phyloP scores from a whole-genome alignment of 2,797 vertebrate species.

The Anas capensis region DNA sequence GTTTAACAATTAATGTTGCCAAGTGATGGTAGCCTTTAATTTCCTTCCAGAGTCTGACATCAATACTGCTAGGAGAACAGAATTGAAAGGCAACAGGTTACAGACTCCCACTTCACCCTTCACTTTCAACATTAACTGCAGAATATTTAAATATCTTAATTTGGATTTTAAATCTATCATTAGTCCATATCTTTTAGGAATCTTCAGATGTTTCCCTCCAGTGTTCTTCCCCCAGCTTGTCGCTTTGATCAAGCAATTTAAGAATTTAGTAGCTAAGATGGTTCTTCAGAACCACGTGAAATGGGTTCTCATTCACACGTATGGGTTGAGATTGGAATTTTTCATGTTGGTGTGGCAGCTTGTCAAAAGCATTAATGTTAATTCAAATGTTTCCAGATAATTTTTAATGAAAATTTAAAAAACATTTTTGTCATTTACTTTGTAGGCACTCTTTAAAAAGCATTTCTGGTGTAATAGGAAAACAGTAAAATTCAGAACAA shows the following conservation, averaged over 20 bases:
- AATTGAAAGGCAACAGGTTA: not conserved
- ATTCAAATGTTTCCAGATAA: not conserved
- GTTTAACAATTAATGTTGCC: not conserved
- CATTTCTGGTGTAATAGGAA: constrained; percentile 12
- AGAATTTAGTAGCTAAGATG: not conserved
- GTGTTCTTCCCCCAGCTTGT: not conserved
- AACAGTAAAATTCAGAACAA: not conserved
- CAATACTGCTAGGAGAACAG: not conserved
- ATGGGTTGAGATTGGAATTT: not conserved
- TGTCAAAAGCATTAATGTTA: not conserved
- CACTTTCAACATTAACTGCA: not conserved
- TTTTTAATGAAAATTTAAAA: not conserved
- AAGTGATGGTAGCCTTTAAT: not conserved
- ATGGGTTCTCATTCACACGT: not conserved
- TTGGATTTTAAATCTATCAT: not conserved
- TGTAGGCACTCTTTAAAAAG: not conserved
- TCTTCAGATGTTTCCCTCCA: not conserved
- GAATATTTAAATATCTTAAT: not conserved
- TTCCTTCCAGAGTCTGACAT: not conserved
- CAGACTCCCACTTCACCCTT: not conserved
- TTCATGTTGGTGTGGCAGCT: not conserved
- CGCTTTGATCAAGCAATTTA: constrained; percentile 36
- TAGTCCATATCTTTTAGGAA: not conserved
- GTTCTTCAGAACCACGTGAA: not conserved
- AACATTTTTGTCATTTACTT: constrained; percentile 20